Evolutionary conservation across 2,113 vertebrate species (phyloP), one percentile per base, ranked within the genome.

Genomic region (Synodontis membranacea): DNA sequence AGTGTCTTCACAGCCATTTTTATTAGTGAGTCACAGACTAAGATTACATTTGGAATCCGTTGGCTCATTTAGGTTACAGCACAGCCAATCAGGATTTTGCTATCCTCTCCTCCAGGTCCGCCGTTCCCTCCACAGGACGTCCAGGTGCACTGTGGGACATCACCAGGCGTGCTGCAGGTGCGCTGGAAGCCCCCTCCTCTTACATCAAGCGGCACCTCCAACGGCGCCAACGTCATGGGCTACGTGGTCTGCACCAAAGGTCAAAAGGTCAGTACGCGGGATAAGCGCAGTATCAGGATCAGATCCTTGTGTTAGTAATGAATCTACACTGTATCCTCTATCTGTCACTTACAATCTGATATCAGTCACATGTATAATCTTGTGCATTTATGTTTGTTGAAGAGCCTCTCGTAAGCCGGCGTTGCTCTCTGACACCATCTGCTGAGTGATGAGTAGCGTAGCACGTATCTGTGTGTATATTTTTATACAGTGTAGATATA

Each of bases 201-300:
- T 92, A 96, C 96, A 0, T 89, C 96, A 31, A 92, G 95, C 0
- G 97, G 98, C 84, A 96, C 97, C n/a, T 99, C 98, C 80, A 98
- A 98, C 0, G 98, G 97, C 0, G 98, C 98, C 88, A 96, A 39
- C 0, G 98, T 99, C 46, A 97, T 97, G 0, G 98, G 98, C 88
- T 99, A 98, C 0, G 96, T 95, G 1, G 97, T 99, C 81, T 99
- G 97, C 54, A 97, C 96, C 66, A 97, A 96, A 91, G 97, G 97
- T 88, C 97, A 99, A 92, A 96, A 96, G 97, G 98, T 99, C 91
- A 93, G 80, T 46, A 80, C 2, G 5, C 25, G 50, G 19, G 23
- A 39, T 56, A 5, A 12, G 50, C 12, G 17, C 17, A 6, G 6
- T 31, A 9, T 50, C 1, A 1, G 4, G 0, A 11, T 31, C 46